phyloP scores from a whole-genome alignment of 2,113 vertebrate species.

The Onychostoma macrolepis region DNA sequence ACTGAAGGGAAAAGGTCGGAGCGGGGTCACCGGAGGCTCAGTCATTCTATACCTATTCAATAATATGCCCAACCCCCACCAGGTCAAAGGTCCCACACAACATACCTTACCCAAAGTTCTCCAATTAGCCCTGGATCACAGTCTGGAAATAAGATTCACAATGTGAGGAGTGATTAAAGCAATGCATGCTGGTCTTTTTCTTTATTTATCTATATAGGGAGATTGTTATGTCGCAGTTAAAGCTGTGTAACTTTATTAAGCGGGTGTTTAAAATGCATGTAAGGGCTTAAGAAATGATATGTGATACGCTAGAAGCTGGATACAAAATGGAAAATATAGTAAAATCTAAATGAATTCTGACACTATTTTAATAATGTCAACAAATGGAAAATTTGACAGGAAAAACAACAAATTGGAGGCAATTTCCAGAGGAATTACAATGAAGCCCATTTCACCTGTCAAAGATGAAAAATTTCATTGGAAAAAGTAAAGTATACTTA shows the following conservation, averaged over 20 bases:
- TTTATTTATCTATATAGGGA: background rate
- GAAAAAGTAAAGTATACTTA: conserved; percentile 79
- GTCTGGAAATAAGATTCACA: conserved; percentile 37
- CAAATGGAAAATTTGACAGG: conserved; percentile 49
- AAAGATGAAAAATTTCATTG: conserved; percentile 78
- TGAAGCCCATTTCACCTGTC: conserved; percentile 79
- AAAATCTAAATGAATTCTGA: background rate
- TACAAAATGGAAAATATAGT: background rate
- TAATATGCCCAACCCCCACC: conserved; percentile 66
- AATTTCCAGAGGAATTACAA: conserved; percentile 76
- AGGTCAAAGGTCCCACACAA: conserved; percentile 70
- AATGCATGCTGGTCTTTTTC: background rate
- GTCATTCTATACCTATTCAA: conserved; percentile 77
- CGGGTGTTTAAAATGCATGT: background rate
- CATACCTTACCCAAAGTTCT: conserved; percentile 67
- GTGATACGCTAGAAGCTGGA: background rate
- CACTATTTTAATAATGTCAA: background rate
- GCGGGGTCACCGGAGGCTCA: conserved; percentile 69
- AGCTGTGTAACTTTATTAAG: background rate
- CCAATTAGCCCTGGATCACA: conserved; percentile 58
- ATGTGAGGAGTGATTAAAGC: background rate
- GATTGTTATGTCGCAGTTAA: background rate
- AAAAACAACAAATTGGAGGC: conserved; percentile 65
- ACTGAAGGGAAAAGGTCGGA: conserved; percentile 64
- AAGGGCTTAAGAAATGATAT: background rate